Base-by-base conservation (phyloP, 2,888 invertebrate genomes). In the Ennomos erosarius region DNA sequence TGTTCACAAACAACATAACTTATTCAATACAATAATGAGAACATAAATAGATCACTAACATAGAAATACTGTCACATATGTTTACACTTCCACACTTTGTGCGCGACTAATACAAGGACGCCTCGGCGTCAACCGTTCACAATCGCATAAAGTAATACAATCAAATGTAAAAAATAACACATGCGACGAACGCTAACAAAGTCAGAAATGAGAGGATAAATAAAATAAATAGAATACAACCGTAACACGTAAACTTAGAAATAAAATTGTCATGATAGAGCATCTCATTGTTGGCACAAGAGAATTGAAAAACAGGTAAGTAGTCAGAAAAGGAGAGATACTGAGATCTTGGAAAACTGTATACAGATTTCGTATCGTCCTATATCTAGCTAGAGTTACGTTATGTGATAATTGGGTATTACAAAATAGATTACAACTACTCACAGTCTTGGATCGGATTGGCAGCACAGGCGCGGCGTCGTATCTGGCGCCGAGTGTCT, bases 321-420 rank as follows among this genome's bases (percentile, higher is more conserved):
- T 73, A 74, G 73, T 74, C 74, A 71, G 75, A 80, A 70, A 73
- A 71, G 68, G 66, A 72, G 81, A 81, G 78, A 85, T 77, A 71
- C 81, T 86, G 90, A 90, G 90, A 90, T 90, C 90, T 85, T 82
- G 78, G 87, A 89, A 89, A 89, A 89, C 88, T 85, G 84, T 84
- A 81, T 82, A 85, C 78, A 87, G 79, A 76, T 80, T 82, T 81
- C 78, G 72, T 77, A 78, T 78, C 73, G 70, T 69, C 77, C 68
- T 82, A 79, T 67, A 70, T 60, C 69, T 76, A 76, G 66, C 69
- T 76, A 76, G 66, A 39, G 60, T 42, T 43, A 58, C 38, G 56
- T 59, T 63, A 67, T 67, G 64, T 69, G 68, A 69, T 67, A 67
- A 65, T 68, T 59, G 64, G 66, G 57, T 79, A 70, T 73, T 77